Evolutionary conservation across 2,888 invertebrate species (phyloP), one percentile per base, ranked within the genome.

Genomic region (Hedya salicella): DNA sequence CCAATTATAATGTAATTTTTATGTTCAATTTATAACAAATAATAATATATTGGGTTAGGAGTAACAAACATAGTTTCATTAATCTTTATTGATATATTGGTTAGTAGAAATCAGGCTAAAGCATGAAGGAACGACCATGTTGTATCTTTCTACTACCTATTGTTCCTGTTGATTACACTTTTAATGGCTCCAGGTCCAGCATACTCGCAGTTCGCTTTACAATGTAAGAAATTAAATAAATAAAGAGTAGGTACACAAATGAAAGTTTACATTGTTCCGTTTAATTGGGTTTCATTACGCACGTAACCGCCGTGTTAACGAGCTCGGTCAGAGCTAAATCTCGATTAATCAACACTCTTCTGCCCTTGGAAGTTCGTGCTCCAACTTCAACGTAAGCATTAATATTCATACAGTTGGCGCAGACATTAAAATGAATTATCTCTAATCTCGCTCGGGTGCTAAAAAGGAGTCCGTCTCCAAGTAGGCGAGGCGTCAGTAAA

Each of bases 311-410:
- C 21, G 48, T 48, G 68, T 69, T 68, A 66, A 69, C 69, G 61
- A 68, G 66, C 65, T 65, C 57, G 70, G 69, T 68, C 68, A 74
- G 74, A 72, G 78, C 75, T 75, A 78, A 77, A 78, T 79, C 78
- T 77, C 80, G 76, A 87, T 87, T 87, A 86, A 87, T 87, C 84
- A 86, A 80, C 80, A 73, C 70, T 68, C 50, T 59, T 71, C 62
- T 71, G 81, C 75, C 84, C 85, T 82, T 83, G 82, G 73, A 81
- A 82, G 75, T 79, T 75, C 75, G 78, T 79, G 80, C 76, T 77
- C 78, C 72, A 79, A 78, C 82, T 83, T 75, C 76, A 77, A 80
- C 80, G 75, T 74, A 75, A 57, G 48, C 63, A 66, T 68, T 66
- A 68, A 53, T 63, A 69, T 67, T 69, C 64, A 61, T 50, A 69